Evolutionary conservation across 2,113 vertebrate species (phyloP).

Genomic region (Nicator chloris): DNA sequence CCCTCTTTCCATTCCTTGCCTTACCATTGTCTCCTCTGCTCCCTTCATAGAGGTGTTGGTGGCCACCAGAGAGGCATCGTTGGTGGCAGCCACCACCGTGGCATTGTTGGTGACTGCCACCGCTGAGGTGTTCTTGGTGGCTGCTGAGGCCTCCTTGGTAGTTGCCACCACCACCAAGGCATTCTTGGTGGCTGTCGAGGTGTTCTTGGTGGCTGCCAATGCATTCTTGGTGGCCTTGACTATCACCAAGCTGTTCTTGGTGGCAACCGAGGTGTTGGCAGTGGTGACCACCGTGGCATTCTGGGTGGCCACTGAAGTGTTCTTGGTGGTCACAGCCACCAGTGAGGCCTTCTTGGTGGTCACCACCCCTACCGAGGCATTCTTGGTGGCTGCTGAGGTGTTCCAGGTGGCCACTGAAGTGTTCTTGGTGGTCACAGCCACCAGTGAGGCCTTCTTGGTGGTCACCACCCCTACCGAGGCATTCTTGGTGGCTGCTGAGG

Average conservation of each 20-base stretch:
- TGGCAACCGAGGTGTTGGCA: not conserved
- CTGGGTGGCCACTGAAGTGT: not conserved
- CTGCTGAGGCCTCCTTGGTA: not conserved
- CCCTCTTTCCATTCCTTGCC: not conserved
- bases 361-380: too few relatives aligned
- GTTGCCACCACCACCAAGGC: not conserved
- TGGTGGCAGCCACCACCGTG: accelerated
- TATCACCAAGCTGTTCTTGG: not conserved
- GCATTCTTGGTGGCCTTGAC: not conserved
- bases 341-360: not conserved
- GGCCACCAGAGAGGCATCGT: not conserved
- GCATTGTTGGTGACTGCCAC: not conserved
- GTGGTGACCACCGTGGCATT: not conserved
- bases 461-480: not conserved
- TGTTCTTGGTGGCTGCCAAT: not conserved
- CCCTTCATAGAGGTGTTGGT: not conserved
- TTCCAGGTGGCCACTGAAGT: not conserved
- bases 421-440: not conserved
- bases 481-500: not conserved
- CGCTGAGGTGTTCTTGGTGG: accelerated
- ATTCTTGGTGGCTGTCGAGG: not conserved
- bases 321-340: not conserved
- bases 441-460: not conserved
- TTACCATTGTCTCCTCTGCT: not conserved
- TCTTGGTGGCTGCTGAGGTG: not conserved